Evolutionary conservation across 2,797 vertebrate species (phyloP).

Genomic region (Peromyscus nudipes): DNA sequence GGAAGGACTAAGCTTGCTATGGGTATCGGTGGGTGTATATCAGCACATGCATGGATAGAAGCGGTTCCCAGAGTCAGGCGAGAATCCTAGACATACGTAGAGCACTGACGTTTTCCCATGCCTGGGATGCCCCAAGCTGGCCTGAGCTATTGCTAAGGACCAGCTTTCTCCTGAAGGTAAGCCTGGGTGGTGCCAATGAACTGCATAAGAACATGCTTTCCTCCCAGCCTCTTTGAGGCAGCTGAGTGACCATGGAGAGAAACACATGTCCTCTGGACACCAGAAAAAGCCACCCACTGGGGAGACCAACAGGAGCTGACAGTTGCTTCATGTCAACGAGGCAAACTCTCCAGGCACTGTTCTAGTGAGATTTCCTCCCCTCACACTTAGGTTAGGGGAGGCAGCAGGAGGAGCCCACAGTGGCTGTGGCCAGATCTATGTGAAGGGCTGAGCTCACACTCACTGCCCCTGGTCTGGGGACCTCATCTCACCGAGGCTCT

Average conservation of each 20-base stretch:
- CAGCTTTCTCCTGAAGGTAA: accelerated
- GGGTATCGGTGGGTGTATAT: not conserved
- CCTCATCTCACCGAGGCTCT: not conserved
- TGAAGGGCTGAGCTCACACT: not conserved
- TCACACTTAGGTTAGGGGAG: not conserved
- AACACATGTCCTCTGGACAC: not conserved
- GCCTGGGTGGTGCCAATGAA: not conserved
- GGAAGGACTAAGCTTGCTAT: not conserved
- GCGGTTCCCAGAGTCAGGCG: not conserved
- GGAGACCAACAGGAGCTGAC: not conserved
- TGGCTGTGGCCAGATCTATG: not conserved
- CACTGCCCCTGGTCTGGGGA: not conserved
- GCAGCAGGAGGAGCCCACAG: not conserved
- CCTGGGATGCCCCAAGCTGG: not conserved
- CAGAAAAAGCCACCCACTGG: not conserved
- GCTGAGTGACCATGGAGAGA: not conserved
- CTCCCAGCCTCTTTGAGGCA: not conserved
- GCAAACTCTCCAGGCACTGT: not conserved
- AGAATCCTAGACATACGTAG: not conserved
- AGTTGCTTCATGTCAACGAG: not conserved
- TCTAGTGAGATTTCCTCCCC: not conserved
- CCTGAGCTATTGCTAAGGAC: not conserved
- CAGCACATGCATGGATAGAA: not conserved
- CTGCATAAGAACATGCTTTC: not conserved
- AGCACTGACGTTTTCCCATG: not conserved